A percentile compares a stretch with the other conserved stretches of the same genome.
Conservation (phyloP, 2,113 vertebrate species). For the Pteropus alecto region DNA sequence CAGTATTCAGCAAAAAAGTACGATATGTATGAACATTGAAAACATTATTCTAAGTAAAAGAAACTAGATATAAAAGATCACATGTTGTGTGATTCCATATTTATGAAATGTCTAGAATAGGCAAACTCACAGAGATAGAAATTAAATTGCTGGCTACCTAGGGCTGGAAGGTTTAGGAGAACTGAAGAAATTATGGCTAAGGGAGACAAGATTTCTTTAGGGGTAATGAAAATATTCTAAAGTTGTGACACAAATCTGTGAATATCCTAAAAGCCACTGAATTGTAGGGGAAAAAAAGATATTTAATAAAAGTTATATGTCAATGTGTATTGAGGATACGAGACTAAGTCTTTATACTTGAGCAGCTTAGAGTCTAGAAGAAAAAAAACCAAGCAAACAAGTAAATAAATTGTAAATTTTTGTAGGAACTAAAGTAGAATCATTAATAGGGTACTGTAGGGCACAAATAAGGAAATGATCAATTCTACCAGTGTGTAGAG, state of each 20-base stretch:
- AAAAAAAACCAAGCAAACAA: not conserved
- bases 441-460: not conserved
- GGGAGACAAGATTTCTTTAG: not conserved
- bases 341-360: not conserved
- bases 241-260: not conserved
- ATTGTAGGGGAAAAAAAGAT: not conserved
- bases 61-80: not conserved
- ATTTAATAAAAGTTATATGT: not conserved
- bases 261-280: not conserved
- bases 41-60: not conserved
- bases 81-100: not conserved
- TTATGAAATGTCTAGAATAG: not conserved
- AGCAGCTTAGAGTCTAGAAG: not conserved
- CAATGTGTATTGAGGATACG: not conserved
- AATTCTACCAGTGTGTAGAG: not conserved
- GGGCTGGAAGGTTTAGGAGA: not conserved
- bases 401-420: not conserved
- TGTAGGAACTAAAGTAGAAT: not conserved
- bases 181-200: not conserved
- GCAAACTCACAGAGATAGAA: not conserved
- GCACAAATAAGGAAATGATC: not conserved
- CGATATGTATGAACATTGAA: not conserved
- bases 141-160: not conserved
- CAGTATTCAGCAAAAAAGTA: not conserved
- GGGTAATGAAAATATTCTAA: slow-evolving; percentile 5